Percentiles rank a stretch among this genome's conserved stretches.
Conservation (phyloP, 1,140 invertebrate genomes). For the Melanaphis sacchari region DNA sequence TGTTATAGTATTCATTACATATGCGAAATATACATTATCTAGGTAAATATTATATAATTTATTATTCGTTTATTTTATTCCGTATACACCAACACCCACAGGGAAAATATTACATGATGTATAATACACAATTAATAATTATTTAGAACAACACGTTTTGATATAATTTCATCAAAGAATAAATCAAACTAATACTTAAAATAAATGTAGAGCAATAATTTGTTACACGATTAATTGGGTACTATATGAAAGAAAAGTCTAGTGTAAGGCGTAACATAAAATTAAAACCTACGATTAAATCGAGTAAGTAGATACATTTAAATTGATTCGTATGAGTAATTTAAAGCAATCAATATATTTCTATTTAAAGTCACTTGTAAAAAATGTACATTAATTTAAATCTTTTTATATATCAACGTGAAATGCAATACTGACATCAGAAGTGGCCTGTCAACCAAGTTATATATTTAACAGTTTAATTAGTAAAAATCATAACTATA, state of each 20-base stretch:
- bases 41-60: conserved; percentile 1
- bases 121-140: background rate
- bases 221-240: background rate
- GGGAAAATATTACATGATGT: background rate
- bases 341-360: background rate
- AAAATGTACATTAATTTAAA: background rate
- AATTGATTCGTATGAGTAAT: background rate
- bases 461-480: background rate
- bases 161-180: background rate
- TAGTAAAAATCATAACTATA: background rate
- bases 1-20: background rate
- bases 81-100: background rate
- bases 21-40: background rate
- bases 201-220: background rate
- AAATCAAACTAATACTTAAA: background rate
- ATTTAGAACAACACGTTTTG: conserved; percentile 1
- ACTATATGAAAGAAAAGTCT: background rate
- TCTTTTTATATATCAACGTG: background rate
- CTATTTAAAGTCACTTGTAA: background rate
- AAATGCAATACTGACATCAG: conserved; percentile 2
- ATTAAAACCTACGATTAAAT: conserved; percentile 5
- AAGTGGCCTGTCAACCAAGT: background rate
- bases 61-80: conserved; percentile 8
- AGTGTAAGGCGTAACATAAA: background rate
- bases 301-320: background rate